Evolutionary conservation across 2,888 invertebrate species (phyloP), one percentile per base, ranked within the genome.

Genomic region (Archips xylosteana): DNA sequence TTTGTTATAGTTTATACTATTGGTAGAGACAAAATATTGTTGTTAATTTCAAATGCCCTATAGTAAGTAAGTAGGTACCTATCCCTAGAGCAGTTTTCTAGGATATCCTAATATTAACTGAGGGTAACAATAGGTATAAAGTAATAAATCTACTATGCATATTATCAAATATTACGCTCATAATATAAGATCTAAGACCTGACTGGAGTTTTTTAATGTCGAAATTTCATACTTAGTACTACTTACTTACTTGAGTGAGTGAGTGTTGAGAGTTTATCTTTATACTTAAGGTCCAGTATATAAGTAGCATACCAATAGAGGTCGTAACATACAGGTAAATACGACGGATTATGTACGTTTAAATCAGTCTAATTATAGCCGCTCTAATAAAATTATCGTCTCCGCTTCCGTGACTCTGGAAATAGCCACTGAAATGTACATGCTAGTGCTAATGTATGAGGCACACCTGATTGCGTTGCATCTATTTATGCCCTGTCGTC

Each of bases 401-500:
- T 77, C 76, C 74, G 77, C 79, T 84, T 86, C 85, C 84, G 85
- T 79, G 81, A 80, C 73, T 80, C 75, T 82, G 75, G 78, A 87
- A 86, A 87, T 86, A 87, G 80, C 73, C 74, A 23, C 75, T 70
- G 76, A 45, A 76, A 75, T 77, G 77, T 75, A 72, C 77, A 75
- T 70, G 74, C 60, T 65, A 42, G 75, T 78, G 81, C 76, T 83
- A 83, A 83, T 78, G 76, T 76, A 75, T 71, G 76, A 78, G 77
- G 76, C 81, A 81, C 81, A 82, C 84, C 81, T 82, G 79, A 74
- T 75, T 78, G 75, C 70, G 77, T 77, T 76, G 80, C 76, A 71
- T 81, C 81, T 92, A 92, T 92, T 92, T 90, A 84, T 81, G 49
- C 49, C 49, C n/a, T 85, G 86, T 90, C 91, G 92, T 89, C 91